Conservation (phyloP, 2,888 invertebrate genomes). For the Brassicogethes aeneus region DNA sequence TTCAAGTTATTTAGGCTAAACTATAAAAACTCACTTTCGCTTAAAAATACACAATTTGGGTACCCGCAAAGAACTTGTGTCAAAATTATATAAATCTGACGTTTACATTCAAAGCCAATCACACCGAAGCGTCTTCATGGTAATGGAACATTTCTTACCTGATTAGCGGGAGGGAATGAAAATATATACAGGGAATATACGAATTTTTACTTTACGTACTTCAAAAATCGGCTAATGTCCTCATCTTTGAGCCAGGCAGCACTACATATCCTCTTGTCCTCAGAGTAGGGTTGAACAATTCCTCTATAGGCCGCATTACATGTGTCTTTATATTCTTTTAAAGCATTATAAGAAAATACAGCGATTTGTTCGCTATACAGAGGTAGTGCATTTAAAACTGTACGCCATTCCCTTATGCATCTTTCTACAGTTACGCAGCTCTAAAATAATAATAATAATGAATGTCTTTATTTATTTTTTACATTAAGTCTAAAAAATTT, state of each 20-base stretch:
- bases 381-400: conserved; percentile 61
- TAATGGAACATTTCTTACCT: no score
- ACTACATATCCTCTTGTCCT: conserved; percentile 71
- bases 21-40: no score
- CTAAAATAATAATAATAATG: conserved; percentile 39
- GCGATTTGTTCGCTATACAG: conserved; percentile 67
- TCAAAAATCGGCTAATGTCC: conserved; percentile 87
- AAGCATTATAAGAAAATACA: conserved; percentile 59
- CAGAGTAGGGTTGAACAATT: conserved; percentile 68
- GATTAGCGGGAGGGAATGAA: no score
- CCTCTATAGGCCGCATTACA: conserved; percentile 66
- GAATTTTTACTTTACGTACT: conserved; percentile 49
- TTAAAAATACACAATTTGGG: no score
- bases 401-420: conserved; percentile 56
- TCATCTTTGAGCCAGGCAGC: conserved; percentile 90
- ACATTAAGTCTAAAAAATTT: no score
- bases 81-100: no score
- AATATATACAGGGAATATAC: no score
- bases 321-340: conserved; percentile 65
- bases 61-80: no score
- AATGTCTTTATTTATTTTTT: no score
- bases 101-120: no score
- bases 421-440: conserved; percentile 65
- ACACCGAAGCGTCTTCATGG: no score
- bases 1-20: no score